A percentile compares a stretch with the other conserved stretches of the same genome.
Conservation (phyloP, 2,797 vertebrate species). For the Linurgus olivaceus region DNA sequence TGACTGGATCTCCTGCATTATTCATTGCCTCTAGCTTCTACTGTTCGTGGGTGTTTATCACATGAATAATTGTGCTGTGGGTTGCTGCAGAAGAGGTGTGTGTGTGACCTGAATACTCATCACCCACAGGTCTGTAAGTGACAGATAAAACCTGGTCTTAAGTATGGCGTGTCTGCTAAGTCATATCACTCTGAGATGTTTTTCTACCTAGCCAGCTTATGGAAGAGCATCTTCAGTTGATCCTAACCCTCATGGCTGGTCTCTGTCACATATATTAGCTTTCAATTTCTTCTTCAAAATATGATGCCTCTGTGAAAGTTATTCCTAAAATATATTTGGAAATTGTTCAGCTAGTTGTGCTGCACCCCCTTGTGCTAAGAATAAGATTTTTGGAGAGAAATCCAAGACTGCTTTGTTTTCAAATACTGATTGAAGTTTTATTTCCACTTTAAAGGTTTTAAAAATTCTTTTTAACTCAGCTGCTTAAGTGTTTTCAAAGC, state of each 20-base stretch:
- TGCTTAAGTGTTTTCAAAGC: neutral
- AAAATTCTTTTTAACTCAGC: neutral
- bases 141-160: neutral
- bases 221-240: neutral
- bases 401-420: neutral
- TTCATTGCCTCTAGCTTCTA: slow-evolving; percentile 46
- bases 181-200: neutral
- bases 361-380: neutral
- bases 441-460: neutral
- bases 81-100: slow-evolving; percentile 34
- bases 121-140: neutral
- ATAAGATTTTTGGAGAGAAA: neutral
- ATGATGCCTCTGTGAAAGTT: neutral
- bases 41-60: slow-evolving; percentile 39
- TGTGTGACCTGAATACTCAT: slow-evolving; percentile 52
- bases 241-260: neutral
- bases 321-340: neutral
- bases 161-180: neutral
- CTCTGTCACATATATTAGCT: neutral
- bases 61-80: slow-evolving; percentile 30
- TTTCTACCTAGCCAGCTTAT: neutral
- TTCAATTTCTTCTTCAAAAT: neutral
- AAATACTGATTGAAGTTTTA: neutral
- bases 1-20: slow-evolving; percentile 52
- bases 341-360: neutral